phyloP scores from a whole-genome alignment of 35 echinoderm and acorn worm species.

The Stichopus chloronotus region DNA sequence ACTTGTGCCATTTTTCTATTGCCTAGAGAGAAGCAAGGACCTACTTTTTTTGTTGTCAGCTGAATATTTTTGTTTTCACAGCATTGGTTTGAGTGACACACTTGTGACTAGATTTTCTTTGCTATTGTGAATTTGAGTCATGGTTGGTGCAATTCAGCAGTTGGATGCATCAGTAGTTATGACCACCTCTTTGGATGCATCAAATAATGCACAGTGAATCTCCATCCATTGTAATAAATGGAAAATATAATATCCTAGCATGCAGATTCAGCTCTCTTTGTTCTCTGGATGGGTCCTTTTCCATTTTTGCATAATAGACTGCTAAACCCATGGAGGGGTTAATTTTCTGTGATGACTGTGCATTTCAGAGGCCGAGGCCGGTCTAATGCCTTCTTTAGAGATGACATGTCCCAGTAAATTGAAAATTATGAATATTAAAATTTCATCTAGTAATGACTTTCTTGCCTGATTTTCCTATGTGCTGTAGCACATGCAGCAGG shows the following conservation, averaged over 20 bases:
- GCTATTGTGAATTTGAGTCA: slow-evolving; percentile 56
- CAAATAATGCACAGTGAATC: not conserved
- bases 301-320: slow-evolving; percentile 39
- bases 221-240: not conserved
- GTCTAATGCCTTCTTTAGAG: slow-evolving; percentile 43
- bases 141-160: slow-evolving; percentile 45
- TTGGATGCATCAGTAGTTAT: slow-evolving; percentile 29
- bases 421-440: slow-evolving; percentile 48
- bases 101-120: slow-evolving; percentile 30
- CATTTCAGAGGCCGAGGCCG: slow-evolving; percentile 27
- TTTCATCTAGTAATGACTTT: slow-evolving; percentile 64
- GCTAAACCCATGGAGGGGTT: not conserved
- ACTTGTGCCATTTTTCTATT: slow-evolving; percentile 63
- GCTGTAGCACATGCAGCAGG: no score
- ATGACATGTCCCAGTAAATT: slow-evolving; percentile 60
- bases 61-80: slow-evolving; percentile 55
- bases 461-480: slow-evolving; percentile 40
- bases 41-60: slow-evolving; percentile 47
- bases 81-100: slow-evolving; percentile 43
- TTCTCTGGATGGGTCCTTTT: no score
- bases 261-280: not conserved
- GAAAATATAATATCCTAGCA: not conserved
- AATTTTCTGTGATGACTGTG: not conserved
- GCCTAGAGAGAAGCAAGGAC: slow-evolving; percentile 65
- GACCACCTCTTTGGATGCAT: not conserved